Evolutionary conservation across 1,140 invertebrate genomes (phyloP).

Genomic region (Stenopsyche tienmushanensis): DNA sequence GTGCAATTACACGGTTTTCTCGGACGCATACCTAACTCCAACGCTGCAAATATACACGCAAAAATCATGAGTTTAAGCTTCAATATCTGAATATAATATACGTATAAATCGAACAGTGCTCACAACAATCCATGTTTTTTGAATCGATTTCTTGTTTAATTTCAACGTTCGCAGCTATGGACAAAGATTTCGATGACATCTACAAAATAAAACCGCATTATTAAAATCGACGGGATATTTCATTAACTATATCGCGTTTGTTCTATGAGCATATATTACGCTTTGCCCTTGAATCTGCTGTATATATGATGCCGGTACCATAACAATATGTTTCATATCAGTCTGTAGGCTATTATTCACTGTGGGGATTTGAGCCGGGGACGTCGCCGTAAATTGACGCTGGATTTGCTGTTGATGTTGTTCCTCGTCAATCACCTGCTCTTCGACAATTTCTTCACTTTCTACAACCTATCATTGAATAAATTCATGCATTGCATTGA

Average conservation of each 20-base stretch:
- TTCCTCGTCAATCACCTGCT: background rate
- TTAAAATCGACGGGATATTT: background rate
- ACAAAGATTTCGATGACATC: slow-evolving; percentile 23
- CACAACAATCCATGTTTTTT: slow-evolving; percentile 25
- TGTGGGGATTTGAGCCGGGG: background rate
- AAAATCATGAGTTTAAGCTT: too few species aligned
- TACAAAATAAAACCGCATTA: slow-evolving; percentile 12
- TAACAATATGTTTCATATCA: slow-evolving; percentile 32
- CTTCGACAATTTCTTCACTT: slow-evolving; percentile 25
- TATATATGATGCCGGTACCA: slow-evolving; percentile 30
- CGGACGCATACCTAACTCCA: slow-evolving; percentile 53
- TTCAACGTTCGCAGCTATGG: slow-evolving; percentile 28
- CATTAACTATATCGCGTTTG: background rate
- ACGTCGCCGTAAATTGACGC: background rate
- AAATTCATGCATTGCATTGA: too few species aligned
- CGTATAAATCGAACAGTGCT: slow-evolving; percentile 8
- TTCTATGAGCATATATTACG: slow-evolving; percentile 18
- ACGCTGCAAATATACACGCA: slow-evolving; percentile 41
- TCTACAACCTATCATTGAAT: slow-evolving; percentile 15
- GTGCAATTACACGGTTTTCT: slow-evolving; percentile 98
- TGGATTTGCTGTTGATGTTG: background rate
- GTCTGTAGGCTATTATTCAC: slow-evolving; percentile 7
- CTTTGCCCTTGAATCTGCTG: slow-evolving; percentile 27
- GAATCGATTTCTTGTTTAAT: slow-evolving; percentile 34
- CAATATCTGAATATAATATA: slow-evolving; percentile 12